A percentile compares a stretch with the other conserved stretches of the same genome.
These are phyloP conservation scores for Zenarchopterus dispar DNA, from an alignment of 2,797 vertebrate genomes.

Conservation along the genomic window DNA sequence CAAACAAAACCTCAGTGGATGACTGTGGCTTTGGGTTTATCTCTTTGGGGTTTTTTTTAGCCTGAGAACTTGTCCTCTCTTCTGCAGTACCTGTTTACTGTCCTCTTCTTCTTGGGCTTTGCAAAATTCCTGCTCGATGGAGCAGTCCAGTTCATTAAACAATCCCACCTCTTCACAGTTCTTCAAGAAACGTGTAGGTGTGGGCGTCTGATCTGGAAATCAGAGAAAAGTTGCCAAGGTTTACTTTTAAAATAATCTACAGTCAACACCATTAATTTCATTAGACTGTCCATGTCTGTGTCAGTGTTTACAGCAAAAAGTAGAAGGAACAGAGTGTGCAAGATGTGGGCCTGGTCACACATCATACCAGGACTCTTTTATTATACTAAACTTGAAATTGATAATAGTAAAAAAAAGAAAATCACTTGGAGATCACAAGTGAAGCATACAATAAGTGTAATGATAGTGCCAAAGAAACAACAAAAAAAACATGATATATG, in stretches of 20 bases:
- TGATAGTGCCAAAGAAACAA: neutral
- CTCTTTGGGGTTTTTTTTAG: constrained; percentile 20
- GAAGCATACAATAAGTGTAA: neutral
- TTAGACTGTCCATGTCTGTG: neutral
- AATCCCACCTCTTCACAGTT: constrained; percentile 98
- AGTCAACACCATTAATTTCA: neutral
- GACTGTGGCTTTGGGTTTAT: constrained; percentile 41
- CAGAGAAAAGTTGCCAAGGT: constrained; percentile 13
- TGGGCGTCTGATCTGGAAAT: constrained; percentile 95
- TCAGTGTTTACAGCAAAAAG: neutral
- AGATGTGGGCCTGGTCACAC: too few relatives aligned
- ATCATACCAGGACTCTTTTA: too few relatives aligned
- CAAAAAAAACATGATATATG: neutral
- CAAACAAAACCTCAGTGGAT: constrained; percentile 30
- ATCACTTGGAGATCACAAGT: neutral
- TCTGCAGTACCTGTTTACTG: constrained; percentile 90
- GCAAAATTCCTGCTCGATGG: constrained; percentile 96
- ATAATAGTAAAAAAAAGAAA: neutral
- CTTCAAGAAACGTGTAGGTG: constrained; percentile 97
- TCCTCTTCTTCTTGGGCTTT: constrained; percentile 97
- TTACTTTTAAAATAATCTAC: neutral
- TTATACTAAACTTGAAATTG: too few relatives aligned
- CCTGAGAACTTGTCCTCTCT: constrained; percentile 11
- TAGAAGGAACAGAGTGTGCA: neutral
- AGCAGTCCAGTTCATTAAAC: constrained; percentile 96